Base-by-base conservation (phyloP, 2,797 vertebrate genomes). In the Micropoecilia bifurca region DNA sequence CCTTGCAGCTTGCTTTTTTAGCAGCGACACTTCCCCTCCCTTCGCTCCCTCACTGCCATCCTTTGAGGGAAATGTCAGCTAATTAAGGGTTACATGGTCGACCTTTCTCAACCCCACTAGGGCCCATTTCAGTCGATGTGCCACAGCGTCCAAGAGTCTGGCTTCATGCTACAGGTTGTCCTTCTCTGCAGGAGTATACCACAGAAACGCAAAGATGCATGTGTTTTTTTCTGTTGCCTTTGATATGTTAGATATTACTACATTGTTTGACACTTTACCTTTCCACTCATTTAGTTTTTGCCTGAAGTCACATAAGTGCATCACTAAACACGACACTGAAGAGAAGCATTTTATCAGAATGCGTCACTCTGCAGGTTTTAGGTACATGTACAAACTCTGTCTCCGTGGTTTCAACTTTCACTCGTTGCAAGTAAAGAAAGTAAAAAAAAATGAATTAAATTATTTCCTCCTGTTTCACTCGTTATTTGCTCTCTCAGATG, bases 61-160 rank as follows among this genome's bases (percentile, higher is more conserved):
- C 83, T 92, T 93, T 94, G 92, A 95, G 90, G 89, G 83, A 95
- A 95, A 95, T 96, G 94, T 93, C 94, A 95, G 81, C 93, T 95
- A 95, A 95, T 95, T 95, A 95, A 90, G 91, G 81, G 71, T 87
- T 91, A 93, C 94, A 95, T 6, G 72, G 59, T 72, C 77, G 90
- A 94, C 94, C 93, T 95, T 95, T 95, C 90, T 83, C 75, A 71
- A 83, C 83, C 72, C 80, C 84, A 53, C 80, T 84, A 83, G 82
- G 71, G 80, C 83, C 75, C 22, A 5, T 28, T 39, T 63, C 71
- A 53, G 85, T 74, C 13, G 39, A 81, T 76, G 75, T 33, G 71
- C 81, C 57, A 78, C 33, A 50, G 53, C 59, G 50, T n/a, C 47
- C 28, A 8, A 46, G 61, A 86, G 68, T 69, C 13, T 10, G 74